A percentile compares a stretch with the other conserved stretches of the same genome.
Conservation (phyloP, 2,888 invertebrate genomes). For the Drosophila percnosoma region DNA sequence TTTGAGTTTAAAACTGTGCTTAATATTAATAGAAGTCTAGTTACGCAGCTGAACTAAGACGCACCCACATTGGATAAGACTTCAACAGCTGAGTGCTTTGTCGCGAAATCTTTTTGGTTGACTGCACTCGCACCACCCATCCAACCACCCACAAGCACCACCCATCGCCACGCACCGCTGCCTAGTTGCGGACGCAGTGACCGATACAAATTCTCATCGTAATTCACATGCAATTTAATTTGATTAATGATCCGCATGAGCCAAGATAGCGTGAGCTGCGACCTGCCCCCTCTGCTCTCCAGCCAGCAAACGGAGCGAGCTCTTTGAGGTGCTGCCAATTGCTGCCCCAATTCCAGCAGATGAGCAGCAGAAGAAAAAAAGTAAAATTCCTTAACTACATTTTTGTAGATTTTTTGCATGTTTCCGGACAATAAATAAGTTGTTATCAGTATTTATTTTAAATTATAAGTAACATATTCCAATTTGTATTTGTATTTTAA, state of each 20-base stretch:
- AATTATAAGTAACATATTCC: not conserved
- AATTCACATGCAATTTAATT: conserved; percentile 73
- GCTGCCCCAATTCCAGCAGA: conserved; percentile 43
- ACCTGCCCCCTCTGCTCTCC: not conserved
- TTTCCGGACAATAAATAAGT: not conserved
- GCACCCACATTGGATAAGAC: conserved; percentile 1
- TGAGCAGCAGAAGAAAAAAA: not conserved
- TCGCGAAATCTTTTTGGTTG: conserved; percentile 54
- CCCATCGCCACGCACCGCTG: conserved; percentile 42
- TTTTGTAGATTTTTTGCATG: not conserved
- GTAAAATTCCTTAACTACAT: not conserved
- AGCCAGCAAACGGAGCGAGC: conserved; percentile 3
- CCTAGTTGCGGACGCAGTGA: conserved; percentile 55
- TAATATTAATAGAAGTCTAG: not conserved
- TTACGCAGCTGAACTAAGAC: not conserved
- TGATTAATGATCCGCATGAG: conserved; percentile 76
- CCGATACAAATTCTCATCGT: conserved; percentile 53
- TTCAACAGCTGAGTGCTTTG: conserved; percentile 26
- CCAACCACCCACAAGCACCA: not conserved
- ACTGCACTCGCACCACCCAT: conserved; percentile 38
- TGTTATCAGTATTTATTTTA: not conserved
- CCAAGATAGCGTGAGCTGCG: conserved; percentile 56
- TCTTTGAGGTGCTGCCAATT: conserved; percentile 37
- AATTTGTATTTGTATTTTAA: not conserved
- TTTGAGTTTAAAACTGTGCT: not conserved